phyloP scores from a whole-genome alignment of 2,113 vertebrate species.

The Psittacula cyanocephala region DNA sequence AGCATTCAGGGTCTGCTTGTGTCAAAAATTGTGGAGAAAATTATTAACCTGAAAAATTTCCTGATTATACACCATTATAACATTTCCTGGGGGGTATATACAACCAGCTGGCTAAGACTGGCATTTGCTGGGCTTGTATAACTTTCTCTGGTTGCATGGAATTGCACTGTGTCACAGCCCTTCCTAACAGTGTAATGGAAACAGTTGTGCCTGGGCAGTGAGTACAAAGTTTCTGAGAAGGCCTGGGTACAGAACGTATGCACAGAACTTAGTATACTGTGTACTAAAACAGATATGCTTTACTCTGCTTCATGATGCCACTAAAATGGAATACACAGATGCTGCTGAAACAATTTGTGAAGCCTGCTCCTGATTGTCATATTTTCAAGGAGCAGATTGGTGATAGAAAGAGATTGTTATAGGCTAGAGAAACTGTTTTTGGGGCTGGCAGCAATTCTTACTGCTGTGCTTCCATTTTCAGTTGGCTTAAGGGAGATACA shows the following conservation, averaged over 20 bases:
- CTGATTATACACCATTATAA: not conserved
- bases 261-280: not conserved
- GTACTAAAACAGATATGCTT: not conserved
- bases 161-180: not conserved
- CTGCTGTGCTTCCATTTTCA: not conserved
- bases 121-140: not conserved
- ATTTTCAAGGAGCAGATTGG: not conserved
- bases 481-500: not conserved
- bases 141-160: not conserved
- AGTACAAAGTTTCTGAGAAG: not conserved
- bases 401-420: not conserved
- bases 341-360: not conserved
- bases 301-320: not conserved
- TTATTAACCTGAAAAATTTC: not conserved
- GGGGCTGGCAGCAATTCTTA: not conserved
- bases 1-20: not conserved
- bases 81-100: not conserved
- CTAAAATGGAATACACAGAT: not conserved
- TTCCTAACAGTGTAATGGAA: not conserved
- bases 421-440: not conserved
- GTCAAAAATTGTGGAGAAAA: not conserved
- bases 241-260: rapidly evolving
- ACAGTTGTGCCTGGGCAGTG: not conserved
- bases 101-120: not conserved
- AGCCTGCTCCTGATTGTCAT: not conserved